Evolutionary conservation across 1,140 invertebrate species (phyloP), one percentile per base, ranked within the genome.

Genomic region (Cydia strobilella): DNA sequence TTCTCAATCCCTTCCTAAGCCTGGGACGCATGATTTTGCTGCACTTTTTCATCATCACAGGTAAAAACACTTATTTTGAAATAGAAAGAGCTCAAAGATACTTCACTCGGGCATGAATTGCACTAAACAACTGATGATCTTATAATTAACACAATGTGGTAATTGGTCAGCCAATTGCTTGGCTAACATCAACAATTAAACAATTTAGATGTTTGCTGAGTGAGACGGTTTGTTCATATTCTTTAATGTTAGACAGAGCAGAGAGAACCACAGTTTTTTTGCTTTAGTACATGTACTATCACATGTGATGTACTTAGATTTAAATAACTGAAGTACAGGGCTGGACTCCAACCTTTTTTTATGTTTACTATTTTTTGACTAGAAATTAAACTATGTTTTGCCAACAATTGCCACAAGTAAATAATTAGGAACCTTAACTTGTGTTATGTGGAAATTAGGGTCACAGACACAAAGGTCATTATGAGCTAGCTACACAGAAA

Each of bases 1-100:
- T 0, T 97, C 96, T 1, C 96, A 97, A 84, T 96, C 95, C 80
- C 83, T 96, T 74, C 96, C 96, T 0, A 97, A 97, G 84, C 95
- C 96, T 3, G 96, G 95, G 69, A 95, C 94, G 81, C 95, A 95
- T 15, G 95, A 95, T 78, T 95, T 95, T 79, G 95, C 95, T 3
- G 94, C 94, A 2, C 85, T 94, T 18, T 95, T 95, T 75, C 93
- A 93, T 81, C 93, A 93, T 82, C 93, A 93, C 76, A 91, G 93
- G 93, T 93, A 82, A 79, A 23, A 63, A 23, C 51, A 72, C 10
- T 31, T 20, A 45, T 45, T 45, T 13, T 45, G 1, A 45, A 15
- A 45, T 51, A 7, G n/a, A 3, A 51, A 18, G 4, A n/a, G 15
- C n/a, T 13, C 18, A 39, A 72, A 48, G 39, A 10, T 48, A 18